Evolutionary conservation across 2,888 invertebrate species (phyloP).

Genomic region (Apodemia mormo): DNA sequence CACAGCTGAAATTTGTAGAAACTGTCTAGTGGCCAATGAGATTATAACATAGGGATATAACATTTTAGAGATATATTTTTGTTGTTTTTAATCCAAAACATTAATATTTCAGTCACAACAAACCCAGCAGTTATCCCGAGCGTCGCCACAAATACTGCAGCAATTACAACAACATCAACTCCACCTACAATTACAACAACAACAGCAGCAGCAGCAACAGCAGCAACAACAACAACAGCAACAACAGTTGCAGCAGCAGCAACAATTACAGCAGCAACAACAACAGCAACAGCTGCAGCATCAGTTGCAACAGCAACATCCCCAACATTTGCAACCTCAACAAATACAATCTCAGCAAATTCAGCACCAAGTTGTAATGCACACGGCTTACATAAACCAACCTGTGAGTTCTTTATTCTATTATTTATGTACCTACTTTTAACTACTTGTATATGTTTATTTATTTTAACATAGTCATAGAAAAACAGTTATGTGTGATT

Average conservation of each 20-base stretch:
- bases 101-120: conserved; percentile 37
- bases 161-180: conserved; percentile 54
- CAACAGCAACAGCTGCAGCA: conserved; percentile 43
- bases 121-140: conserved; percentile 47
- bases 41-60: no score
- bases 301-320: conserved; percentile 40
- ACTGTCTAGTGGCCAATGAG: no score
- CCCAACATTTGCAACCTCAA: conserved; percentile 44
- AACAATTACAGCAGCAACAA: conserved; percentile 30
- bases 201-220: conserved; percentile 48
- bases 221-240: conserved; percentile 36
- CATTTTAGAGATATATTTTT: no score
- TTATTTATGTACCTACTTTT: not conserved
- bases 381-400: conserved; percentile 73
- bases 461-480: not conserved
- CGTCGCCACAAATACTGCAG: conserved; percentile 51
- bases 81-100: not conserved
- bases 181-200: conserved; percentile 53
- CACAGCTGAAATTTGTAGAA: no score
- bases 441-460: not conserved
- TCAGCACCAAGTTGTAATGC: conserved; percentile 71
- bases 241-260: conserved; percentile 34
- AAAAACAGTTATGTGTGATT: not conserved
- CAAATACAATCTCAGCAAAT: conserved; percentile 42
- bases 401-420: conserved; percentile 49